phyloP scores from a whole-genome alignment of 2,888 invertebrate genomes.

The Lycaena phlaeas region DNA sequence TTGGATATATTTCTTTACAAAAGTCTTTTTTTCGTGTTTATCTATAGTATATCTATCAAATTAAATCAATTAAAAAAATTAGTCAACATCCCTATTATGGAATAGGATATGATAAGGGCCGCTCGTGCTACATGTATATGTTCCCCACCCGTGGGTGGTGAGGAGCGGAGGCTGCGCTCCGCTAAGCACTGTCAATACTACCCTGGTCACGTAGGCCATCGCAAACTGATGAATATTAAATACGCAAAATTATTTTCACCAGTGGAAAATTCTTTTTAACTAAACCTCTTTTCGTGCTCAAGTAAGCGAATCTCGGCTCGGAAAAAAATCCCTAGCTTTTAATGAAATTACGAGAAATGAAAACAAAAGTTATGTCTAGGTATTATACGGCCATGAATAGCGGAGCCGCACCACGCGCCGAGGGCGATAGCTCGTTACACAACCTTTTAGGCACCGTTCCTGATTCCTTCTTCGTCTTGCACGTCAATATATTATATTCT shows the following conservation, averaged over 20 bases:
- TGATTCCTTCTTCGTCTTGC: slow-evolving; percentile 1
- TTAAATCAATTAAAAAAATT: too few relatives aligned
- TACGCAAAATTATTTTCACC: slow-evolving; percentile 48
- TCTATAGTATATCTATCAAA: too few relatives aligned
- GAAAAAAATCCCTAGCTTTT: slow-evolving; percentile 21
- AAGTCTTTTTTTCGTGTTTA: too few relatives aligned
- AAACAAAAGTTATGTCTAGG: slow-evolving; percentile 18
- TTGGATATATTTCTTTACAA: too few relatives aligned
- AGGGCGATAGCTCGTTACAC: slow-evolving; percentile 14
- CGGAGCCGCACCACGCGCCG: slow-evolving; percentile 15
- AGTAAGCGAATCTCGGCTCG: slow-evolving; percentile 30
- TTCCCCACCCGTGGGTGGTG: slow-evolving; percentile 8
- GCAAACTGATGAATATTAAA: slow-evolving; percentile 67
- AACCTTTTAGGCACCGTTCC: slow-evolving; percentile 8
- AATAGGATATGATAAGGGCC: slow-evolving; percentile 1
- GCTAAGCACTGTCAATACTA: slow-evolving; percentile 65
- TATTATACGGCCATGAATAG: slow-evolving; percentile 14
- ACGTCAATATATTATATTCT: too few relatives aligned
- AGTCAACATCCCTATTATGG: too few relatives aligned
- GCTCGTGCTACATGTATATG: slow-evolving; percentile 12
- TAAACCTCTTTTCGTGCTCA: slow-evolving; percentile 29
- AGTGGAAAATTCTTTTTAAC: slow-evolving; percentile 41
- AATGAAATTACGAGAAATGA: slow-evolving; percentile 24
- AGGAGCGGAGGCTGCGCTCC: slow-evolving; percentile 19
- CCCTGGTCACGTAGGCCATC: slow-evolving; percentile 56